A percentile compares a stretch with the other conserved stretches of the same genome.
These are phyloP conservation scores for Mongoloraphidia duomilia DNA, from an alignment of 2,888 invertebrate species.

Conservation along the genomic window DNA sequence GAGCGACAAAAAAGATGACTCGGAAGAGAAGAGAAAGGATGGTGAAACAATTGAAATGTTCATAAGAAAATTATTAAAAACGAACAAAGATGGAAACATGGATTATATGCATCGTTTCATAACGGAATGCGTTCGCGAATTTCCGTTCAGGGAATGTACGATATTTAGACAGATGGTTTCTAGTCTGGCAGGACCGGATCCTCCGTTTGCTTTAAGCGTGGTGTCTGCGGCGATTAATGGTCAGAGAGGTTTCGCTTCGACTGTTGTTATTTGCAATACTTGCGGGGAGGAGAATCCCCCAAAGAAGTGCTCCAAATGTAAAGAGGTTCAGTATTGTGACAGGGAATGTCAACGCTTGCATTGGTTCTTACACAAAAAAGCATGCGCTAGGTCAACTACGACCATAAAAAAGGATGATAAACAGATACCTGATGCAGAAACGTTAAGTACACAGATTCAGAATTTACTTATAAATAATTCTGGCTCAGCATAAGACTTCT, in stretches of 20 bases:
- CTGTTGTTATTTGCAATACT: constrained; percentile 58
- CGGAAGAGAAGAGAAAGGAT: constrained; percentile 31
- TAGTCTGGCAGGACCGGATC: constrained; percentile 60
- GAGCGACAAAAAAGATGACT: constrained; percentile 11
- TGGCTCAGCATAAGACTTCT: no score
- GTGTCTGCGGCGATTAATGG: constrained; percentile 77
- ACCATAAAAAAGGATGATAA: constrained; percentile 10
- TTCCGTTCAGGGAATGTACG: constrained; percentile 79
- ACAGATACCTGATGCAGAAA: constrained; percentile 18
- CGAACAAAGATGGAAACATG: constrained; percentile 47
- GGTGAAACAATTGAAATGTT: constrained; percentile 60
- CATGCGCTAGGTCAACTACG: constrained; percentile 47
- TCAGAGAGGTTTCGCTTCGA: constrained; percentile 62
- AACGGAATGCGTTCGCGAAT: constrained; percentile 75
- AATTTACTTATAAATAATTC: constrained; percentile 20
- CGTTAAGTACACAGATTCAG: constrained; percentile 21
- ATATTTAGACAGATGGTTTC: constrained; percentile 77
- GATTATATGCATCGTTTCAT: constrained; percentile 61
- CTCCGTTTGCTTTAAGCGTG: constrained; percentile 52
- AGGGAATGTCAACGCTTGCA: constrained; percentile 87
- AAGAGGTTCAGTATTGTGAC: constrained; percentile 86
- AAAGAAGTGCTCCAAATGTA: constrained; percentile 92
- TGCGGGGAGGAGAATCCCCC: constrained; percentile 81
- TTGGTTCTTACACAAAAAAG: constrained; percentile 84
- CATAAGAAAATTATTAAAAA: constrained; percentile 59